Base-by-base conservation (phyloP, 2,888 invertebrate species). In the Barypeithes pellucidus region DNA sequence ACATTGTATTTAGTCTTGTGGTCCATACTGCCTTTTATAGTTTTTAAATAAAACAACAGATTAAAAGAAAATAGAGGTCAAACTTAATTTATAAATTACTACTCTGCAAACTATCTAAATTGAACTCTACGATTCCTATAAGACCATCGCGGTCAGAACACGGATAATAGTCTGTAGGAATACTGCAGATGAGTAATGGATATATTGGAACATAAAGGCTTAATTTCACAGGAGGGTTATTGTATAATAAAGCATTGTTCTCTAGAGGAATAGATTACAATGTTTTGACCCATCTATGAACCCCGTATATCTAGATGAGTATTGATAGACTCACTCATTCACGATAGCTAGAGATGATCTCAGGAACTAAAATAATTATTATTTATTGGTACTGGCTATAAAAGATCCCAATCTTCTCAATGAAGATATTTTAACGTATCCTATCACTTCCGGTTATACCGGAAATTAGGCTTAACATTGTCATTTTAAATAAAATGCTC, bases 171-270 rank as follows among this genome's bases (percentile, higher is more conserved):
- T 72, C 67, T 72, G 72, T 72, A 76, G 79, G 80, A 82, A 82
- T 82, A 81, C 79, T 80, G 79, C 75, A 81, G 82, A 83, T 83
- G 83, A 84, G 83, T 84, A 84, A 84, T 85, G 84, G 84, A 84
- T 85, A 84, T 84, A 85, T 84, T 81, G 84, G 83, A 82, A 84
- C 84, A 84, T 84, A 84, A 85, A 84, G 83, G 85, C 84, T 85
- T 85, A 86, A 85, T 86, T 85, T 84, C 84, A 80, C 83, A 83
- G 81, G 82, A 83, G 85, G 85, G 84, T 84, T 85, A 84, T 84
- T 85, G 85, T 85, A 84, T 85, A 85, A 85, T 86, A 85, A 85
- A 84, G 84, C 85, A 85, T 86, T 86, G 85, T 86, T 85, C 86
- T 85, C 85, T 79, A 77, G 85, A 85, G 85, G 81, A 85, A 85